Percentiles rank a stretch among this genome's conserved stretches.
Evolutionary conservation across 2,888 invertebrate genomes (phyloP).

Genomic region (Nycteola revayana): DNA sequence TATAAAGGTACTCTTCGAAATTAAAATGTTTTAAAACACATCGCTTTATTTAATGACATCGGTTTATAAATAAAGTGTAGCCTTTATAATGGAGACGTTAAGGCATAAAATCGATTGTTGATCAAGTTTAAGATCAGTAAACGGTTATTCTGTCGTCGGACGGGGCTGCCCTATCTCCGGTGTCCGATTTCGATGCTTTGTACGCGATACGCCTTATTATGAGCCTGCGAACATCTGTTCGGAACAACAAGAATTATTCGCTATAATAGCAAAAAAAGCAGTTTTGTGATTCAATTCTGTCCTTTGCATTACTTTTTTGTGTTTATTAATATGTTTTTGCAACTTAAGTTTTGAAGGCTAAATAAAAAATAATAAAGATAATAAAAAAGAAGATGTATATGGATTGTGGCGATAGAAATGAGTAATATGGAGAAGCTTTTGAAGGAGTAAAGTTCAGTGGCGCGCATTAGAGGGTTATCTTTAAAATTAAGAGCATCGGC

Average conservation of each 20-base stretch:
- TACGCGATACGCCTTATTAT: slow-evolving; percentile 80
- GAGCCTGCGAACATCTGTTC: slow-evolving; percentile 76
- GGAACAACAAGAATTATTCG: slow-evolving; percentile 63
- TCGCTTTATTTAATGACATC: slow-evolving; percentile 25
- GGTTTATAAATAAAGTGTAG: slow-evolving; percentile 6
- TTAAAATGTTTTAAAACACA: slow-evolving; percentile 67
- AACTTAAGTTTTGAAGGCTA: slow-evolving; percentile 11
- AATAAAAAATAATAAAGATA: background rate
- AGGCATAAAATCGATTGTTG: slow-evolving; percentile 39
- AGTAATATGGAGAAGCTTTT: slow-evolving; percentile 44
- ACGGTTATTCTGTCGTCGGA: slow-evolving; percentile 56
- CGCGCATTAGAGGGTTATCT: slow-evolving; percentile 72
- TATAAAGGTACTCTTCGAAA: slow-evolving; percentile 69
- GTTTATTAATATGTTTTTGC: slow-evolving; percentile 30
- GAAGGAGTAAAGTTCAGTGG: slow-evolving; percentile 50
- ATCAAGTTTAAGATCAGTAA: slow-evolving; percentile 39
- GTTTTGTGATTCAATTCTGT: slow-evolving; percentile 53
- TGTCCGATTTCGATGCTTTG: slow-evolving; percentile 80
- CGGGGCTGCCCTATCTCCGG: slow-evolving; percentile 76
- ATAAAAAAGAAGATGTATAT: slow-evolving; percentile 13
- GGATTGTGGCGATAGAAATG: slow-evolving; percentile 24
- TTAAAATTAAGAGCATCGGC: slow-evolving; percentile 64
- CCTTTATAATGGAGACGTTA: slow-evolving; percentile 30
- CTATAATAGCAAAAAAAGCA: slow-evolving; percentile 60
- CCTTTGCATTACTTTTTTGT: slow-evolving; percentile 36